Evolutionary conservation across 1,140 invertebrate genomes (phyloP).

Genomic region (Teleopsis dalmanni): DNA sequence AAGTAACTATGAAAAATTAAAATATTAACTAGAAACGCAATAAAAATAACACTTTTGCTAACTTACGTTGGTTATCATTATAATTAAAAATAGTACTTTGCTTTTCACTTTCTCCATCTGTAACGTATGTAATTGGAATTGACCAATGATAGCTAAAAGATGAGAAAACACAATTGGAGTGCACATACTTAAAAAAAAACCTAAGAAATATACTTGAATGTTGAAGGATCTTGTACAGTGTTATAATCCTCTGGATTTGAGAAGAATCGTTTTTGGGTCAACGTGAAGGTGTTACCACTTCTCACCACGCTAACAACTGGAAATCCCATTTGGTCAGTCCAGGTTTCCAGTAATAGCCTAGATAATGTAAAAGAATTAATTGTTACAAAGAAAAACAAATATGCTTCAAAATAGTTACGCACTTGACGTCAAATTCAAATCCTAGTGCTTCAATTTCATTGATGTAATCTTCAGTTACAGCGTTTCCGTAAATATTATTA

Average conservation of each 20-base stretch:
- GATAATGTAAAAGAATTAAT: not conserved
- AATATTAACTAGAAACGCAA: conserved; percentile 10
- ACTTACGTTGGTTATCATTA: conserved; percentile 27
- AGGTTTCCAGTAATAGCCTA: conserved; percentile 79
- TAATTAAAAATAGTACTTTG: conserved; percentile 39
- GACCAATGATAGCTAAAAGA: conserved; percentile 69
- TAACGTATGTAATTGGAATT: conserved; percentile 71
- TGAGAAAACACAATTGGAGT: not conserved
- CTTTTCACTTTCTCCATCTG: conserved; percentile 43
- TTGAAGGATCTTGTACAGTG: conserved; percentile 47
- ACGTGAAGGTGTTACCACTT: conserved; percentile 46
- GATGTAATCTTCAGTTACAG: conserved; percentile 73
- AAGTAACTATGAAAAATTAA: conserved; percentile 13
- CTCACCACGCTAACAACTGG: conserved; percentile 65
- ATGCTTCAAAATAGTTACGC: conserved; percentile 6
- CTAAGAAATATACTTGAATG: conserved; percentile 49
- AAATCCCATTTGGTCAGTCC: conserved; percentile 88
- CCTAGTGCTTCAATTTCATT: conserved; percentile 51
- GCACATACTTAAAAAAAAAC: not conserved
- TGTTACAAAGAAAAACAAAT: not conserved
- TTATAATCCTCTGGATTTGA: conserved; percentile 53
- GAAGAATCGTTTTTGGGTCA: conserved; percentile 70
- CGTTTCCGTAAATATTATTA: conserved; percentile 63
- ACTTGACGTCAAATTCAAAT: conserved; percentile 48
- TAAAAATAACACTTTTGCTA: conserved; percentile 8